Base-by-base conservation (phyloP, 2,113 vertebrate genomes). In the Verasper variegatus region DNA sequence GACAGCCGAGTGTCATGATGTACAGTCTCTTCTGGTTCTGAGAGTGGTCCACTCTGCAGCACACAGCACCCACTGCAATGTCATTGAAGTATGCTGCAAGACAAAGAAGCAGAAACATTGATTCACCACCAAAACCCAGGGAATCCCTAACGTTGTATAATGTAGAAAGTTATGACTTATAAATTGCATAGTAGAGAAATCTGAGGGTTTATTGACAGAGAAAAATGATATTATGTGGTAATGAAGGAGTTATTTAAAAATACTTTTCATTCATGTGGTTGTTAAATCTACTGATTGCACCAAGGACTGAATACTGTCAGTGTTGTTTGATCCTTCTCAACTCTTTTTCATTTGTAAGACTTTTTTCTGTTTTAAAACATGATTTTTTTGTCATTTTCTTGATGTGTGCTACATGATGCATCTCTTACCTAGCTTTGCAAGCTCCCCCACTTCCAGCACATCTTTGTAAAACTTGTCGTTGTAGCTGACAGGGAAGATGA, bases 381-480 rank as follows among this genome's bases (percentile, higher is more conserved):
- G 51, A 54, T 23, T 37, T 15, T 23, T 37, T 55, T 37, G 27
- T 35, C 2, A 26, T 47, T 62, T 49, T 61, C 13, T 58, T 7
- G 13, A 20, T n/a, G n/a, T 18, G 56, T n/a, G 27, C 12, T 57
- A 64, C 24, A 45, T 14, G 1, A 52, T 4, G 18, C 40, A 42
- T 57, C 13, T 61, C 91, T 93, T 84, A 99, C 98, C 98, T 93
- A 99, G 95, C 94, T 99, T 99, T 90, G 98, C 98, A 70, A 99
- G 96, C 83, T 99, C 98, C 80, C 98, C 98, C 89, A 99, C 97
- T 92, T 99, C 98, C 93, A 99, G 93, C 42, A 99, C 98, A 91
- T 99, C 98, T 94, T 99, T 99, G 95, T 99, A 99, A 95, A 99
- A 99, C 93, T 99, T 99, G 96, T 99, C 98, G 59, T 99, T 99